phyloP scores from a whole-genome alignment of 1,140 invertebrate genomes.

The Arctopsyche grandis region DNA sequence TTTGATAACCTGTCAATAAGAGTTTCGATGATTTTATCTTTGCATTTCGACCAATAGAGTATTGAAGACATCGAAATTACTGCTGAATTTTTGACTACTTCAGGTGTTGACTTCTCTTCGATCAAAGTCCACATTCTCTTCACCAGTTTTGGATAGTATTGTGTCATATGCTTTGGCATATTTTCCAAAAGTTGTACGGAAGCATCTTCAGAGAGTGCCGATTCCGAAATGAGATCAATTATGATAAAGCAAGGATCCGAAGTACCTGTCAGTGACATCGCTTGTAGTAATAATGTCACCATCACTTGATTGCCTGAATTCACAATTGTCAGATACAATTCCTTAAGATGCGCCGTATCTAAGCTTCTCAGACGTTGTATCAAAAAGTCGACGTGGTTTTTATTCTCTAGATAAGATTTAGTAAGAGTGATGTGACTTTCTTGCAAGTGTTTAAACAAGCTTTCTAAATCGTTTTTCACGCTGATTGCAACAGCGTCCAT shows the following conservation, averaged over 20 bases:
- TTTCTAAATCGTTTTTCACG: neutral
- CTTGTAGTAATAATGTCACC: constrained; percentile 57
- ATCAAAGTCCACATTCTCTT: constrained; percentile 58
- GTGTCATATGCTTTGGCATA: constrained; percentile 58
- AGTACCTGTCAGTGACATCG: constrained; percentile 63
- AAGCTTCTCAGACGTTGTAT: neutral
- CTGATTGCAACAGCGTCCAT: neutral
- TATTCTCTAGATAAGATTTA: neutral
- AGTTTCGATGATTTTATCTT: constrained; percentile 45
- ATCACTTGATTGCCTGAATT: neutral
- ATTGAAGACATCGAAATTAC: constrained; percentile 60
- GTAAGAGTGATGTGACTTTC: neutral
- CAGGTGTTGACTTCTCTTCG: constrained; percentile 54
- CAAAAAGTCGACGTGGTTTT: neutral
- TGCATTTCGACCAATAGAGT: constrained; percentile 57
- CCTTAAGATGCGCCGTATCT: neutral
- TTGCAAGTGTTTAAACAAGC: neutral
- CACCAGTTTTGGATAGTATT: constrained; percentile 53
- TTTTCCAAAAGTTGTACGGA: constrained; percentile 58
- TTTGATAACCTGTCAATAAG: constrained; percentile 54
- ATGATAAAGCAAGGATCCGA: constrained; percentile 58
- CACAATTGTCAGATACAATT: neutral
- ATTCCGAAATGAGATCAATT: constrained; percentile 57
- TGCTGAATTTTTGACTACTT: constrained; percentile 56
- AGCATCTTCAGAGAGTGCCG: constrained; percentile 54